A percentile compares a stretch with the other conserved stretches of the same genome.
phyloP scores from a whole-genome alignment of 2,113 vertebrate species.

The Synodontis membranacea region DNA sequence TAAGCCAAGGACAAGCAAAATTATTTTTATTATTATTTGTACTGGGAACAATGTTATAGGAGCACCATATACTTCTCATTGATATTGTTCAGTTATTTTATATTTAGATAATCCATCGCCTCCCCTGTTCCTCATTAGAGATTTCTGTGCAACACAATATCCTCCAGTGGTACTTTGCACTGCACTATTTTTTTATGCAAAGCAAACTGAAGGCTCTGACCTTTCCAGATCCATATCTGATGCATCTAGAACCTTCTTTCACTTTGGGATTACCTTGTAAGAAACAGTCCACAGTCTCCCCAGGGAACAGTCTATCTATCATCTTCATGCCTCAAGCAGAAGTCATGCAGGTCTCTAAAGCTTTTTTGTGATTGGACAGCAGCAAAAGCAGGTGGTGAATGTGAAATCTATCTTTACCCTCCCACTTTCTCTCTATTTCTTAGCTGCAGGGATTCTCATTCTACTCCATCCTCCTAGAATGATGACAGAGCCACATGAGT shows the following conservation, averaged over 20 bases:
- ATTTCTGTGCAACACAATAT: neutral
- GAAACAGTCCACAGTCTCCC: neutral
- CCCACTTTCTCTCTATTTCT: neutral
- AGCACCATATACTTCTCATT: neutral
- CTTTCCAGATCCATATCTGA: conserved; percentile 30
- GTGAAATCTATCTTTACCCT: neutral
- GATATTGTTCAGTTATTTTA: neutral
- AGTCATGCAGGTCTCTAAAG: conserved; percentile 63
- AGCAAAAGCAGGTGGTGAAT: conserved; percentile 38
- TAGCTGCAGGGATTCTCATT: conserved; percentile 18
- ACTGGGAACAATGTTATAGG: too few relatives aligned
- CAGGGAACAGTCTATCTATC: conserved; percentile 20
- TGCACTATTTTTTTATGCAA: neutral
- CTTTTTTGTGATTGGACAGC: conserved; percentile 62
- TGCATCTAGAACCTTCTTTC: conserved; percentile 6
- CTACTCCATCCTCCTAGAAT: neutral
- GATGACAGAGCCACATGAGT: conserved; percentile 46
- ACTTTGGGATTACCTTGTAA: conserved; percentile 20
- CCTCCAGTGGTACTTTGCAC: neutral
- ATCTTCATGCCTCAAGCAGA: conserved; percentile 8
- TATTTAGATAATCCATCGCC: neutral
- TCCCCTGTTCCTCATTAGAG: neutral
- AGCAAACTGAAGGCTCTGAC: conserved; percentile 24
- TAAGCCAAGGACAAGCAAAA: neutral
- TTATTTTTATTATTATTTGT: neutral